Conservation (phyloP, 2,888 invertebrate genomes). For the Hetaerina titia region DNA sequence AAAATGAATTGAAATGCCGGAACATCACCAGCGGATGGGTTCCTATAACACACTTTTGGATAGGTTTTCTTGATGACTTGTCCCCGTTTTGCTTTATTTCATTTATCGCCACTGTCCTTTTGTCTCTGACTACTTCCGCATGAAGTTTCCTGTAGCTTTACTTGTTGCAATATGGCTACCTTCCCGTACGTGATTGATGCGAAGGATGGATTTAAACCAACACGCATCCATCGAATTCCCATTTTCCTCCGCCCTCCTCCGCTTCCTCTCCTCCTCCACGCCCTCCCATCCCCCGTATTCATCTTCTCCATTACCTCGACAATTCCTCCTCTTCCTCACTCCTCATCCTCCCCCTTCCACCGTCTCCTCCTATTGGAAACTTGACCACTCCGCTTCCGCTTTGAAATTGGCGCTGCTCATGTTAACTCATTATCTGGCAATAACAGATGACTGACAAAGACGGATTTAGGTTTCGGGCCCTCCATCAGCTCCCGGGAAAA, state of each 20-base stretch:
- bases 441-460: conserved; percentile 71
- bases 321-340: neutral
- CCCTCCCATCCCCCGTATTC: neutral
- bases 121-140: no score
- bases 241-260: neutral
- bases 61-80: no score
- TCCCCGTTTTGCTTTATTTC: no score
- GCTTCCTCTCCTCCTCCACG: neutral
- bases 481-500: neutral
- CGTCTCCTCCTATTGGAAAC: conserved; percentile 16
- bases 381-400: conserved; percentile 70
- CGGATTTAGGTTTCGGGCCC: conserved; percentile 68
- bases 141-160: no score
- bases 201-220: neutral
- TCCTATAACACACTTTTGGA: no score
- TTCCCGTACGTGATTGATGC: no score
- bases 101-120: no score
- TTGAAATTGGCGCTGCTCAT: conserved; percentile 71
- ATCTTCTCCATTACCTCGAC: neutral
- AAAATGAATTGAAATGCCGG: no score
- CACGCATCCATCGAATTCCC: neutral
- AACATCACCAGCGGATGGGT: no score
- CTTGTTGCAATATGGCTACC: no score
- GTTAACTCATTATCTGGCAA: conserved; percentile 70
- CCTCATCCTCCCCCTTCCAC: conserved; percentile 72